Evolutionary conservation across 2,113 vertebrate species (phyloP).

Genomic region (Peromyscus californicus): DNA sequence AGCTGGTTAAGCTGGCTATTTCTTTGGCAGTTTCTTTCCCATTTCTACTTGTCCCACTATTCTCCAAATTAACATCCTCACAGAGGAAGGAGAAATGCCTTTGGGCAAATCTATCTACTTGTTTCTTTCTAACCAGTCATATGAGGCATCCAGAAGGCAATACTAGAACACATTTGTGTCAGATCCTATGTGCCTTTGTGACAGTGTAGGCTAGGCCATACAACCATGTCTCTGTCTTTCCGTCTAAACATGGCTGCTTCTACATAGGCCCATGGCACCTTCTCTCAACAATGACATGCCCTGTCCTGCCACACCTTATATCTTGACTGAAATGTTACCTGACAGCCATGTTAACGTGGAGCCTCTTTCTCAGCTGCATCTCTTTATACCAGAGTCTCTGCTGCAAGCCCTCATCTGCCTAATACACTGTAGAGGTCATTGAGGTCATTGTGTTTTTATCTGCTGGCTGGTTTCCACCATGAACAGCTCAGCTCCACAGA

Average conservation of each 20-base stretch:
- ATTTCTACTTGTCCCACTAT: not conserved
- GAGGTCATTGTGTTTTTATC: not conserved
- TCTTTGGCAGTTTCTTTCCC: not conserved
- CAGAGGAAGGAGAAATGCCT: not conserved
- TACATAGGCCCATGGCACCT: not conserved
- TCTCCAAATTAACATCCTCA: not conserved
- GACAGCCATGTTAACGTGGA: not conserved
- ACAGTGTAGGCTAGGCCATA: not conserved
- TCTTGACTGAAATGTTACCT: not conserved
- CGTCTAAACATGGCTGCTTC: not conserved
- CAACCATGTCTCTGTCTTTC: not conserved
- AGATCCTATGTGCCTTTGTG: not conserved
- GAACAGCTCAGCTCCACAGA: not conserved
- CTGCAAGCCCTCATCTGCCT: not conserved
- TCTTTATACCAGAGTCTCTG: not conserved
- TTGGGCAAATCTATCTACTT: not conserved
- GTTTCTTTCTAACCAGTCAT: not conserved
- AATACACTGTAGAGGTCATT: not conserved
- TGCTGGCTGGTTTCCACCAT: conserved; percentile 7
- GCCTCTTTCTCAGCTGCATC: not conserved
- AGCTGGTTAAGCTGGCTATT: not conserved
- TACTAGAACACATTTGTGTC: not conserved
- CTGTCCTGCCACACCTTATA: not conserved
- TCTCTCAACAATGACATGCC: not conserved
- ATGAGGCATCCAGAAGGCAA: not conserved